A percentile compares a stretch with the other conserved stretches of the same genome.
phyloP scores from a whole-genome alignment of 2,113 vertebrate genomes.

The Leptodactylus fuscus region DNA sequence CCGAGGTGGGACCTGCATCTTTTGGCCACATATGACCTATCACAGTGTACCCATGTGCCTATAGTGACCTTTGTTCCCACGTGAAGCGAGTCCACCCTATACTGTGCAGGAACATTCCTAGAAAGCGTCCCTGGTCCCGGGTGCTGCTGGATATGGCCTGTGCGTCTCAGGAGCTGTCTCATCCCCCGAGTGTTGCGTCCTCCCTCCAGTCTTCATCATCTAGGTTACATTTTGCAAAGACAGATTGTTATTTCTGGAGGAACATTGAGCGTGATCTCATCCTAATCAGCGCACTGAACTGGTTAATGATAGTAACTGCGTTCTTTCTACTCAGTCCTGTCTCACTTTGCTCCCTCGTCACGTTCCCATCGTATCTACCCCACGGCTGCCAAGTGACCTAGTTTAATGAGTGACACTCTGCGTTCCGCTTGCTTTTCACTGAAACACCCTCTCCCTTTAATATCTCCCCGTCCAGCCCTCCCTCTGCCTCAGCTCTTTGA shows the following conservation, averaged over 20 bases:
- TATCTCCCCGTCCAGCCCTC: slow-evolving; percentile 22
- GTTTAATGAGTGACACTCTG: slow-evolving; percentile 59
- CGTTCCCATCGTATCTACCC: slow-evolving; percentile 46
- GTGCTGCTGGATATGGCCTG: background rate
- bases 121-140: background rate
- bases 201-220: slow-evolving; percentile 1
- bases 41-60: no score
- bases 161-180: background rate
- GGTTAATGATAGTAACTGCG: slow-evolving; percentile 39
- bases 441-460: slow-evolving; percentile 49
- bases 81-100: no score
- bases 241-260: slow-evolving; percentile 21
- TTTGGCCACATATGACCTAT: no score
- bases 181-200: background rate
- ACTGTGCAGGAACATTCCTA: no score
- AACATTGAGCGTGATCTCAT: background rate
- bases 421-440: slow-evolving; percentile 22
- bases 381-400: slow-evolving; percentile 57
- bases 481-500: slow-evolving; percentile 15
- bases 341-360: slow-evolving; percentile 46
- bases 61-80: no score
- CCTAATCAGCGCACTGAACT: slow-evolving; percentile 12
- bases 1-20: no score
- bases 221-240: slow-evolving; percentile 24
- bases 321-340: slow-evolving; percentile 22